phyloP scores from a whole-genome alignment of 2,888 invertebrate genomes.

The Protophormia terraenovae region DNA sequence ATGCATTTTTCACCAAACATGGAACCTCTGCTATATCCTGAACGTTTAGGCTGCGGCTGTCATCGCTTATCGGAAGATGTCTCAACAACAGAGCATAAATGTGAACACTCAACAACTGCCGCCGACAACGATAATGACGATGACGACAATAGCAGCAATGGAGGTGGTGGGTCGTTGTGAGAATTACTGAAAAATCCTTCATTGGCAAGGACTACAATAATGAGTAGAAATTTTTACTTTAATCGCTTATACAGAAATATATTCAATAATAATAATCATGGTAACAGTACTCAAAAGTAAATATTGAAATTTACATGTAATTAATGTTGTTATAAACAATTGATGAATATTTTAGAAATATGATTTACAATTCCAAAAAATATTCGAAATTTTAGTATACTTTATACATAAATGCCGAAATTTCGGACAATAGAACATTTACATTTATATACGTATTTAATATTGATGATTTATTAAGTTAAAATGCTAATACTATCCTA shows the following conservation, averaged over 20 bases:
- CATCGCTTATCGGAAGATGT: not conserved
- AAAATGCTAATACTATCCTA: too few species aligned
- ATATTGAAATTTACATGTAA: not conserved
- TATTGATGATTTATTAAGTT: too few species aligned
- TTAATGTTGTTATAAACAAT: too few species aligned
- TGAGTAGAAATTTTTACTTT: slow-evolving; percentile 73
- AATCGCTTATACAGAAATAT: slow-evolving; percentile 75
- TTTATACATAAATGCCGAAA: too few species aligned
- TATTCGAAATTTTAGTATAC: too few species aligned
- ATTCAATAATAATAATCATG: slow-evolving; percentile 70
- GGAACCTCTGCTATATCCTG: slow-evolving; percentile 17
- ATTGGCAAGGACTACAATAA: slow-evolving; percentile 69
- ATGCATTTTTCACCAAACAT: slow-evolving; percentile 83
- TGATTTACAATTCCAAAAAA: too few species aligned
- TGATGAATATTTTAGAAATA: not conserved
- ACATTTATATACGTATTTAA: too few species aligned
- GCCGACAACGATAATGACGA: slow-evolving; percentile 31
- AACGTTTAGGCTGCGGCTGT: not conserved
- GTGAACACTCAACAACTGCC: not conserved
- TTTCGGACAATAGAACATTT: too few species aligned
- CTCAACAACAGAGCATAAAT: not conserved
- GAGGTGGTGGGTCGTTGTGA: slow-evolving; percentile 75
- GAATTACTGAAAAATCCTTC: slow-evolving; percentile 76
- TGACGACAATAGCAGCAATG: slow-evolving; percentile 46
- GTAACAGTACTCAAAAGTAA: slow-evolving; percentile 43